Percentiles rank a stretch among this genome's conserved stretches.
Evolutionary conservation across 2,797 vertebrate species (phyloP).

Genomic region (Podargus strigoides): DNA sequence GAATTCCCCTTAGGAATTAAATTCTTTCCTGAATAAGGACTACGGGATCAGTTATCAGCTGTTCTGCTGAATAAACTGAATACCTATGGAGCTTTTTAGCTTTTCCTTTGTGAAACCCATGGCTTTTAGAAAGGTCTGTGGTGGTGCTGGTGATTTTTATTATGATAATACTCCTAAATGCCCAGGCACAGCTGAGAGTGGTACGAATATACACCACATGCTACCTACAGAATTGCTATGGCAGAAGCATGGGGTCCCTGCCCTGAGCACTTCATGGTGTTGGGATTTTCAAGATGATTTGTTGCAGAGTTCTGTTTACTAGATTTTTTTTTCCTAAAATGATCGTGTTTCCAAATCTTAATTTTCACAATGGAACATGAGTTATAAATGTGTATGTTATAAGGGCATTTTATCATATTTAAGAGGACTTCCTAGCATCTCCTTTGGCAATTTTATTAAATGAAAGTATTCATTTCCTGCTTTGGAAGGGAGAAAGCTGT

Average conservation of each 20-base stretch:
- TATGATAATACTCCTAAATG: slow-evolving; percentile 24
- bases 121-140: slow-evolving; percentile 31
- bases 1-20: slow-evolving; percentile 39
- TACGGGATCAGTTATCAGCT: slow-evolving; percentile 23
- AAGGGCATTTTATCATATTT: slow-evolving; percentile 25
- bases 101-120: slow-evolving; percentile 40
- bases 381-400: slow-evolving; percentile 6
- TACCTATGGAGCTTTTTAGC: slow-evolving; percentile 28
- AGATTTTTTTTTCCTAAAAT: slow-evolving; percentile 11
- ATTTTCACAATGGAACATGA: slow-evolving; percentile 12
- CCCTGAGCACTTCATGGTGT: not conserved
- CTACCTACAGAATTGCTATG: not conserved
- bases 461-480: not conserved
- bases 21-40: slow-evolving; percentile 31
- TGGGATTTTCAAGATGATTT: not conserved
- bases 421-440: slow-evolving; percentile 20
- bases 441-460: slow-evolving; percentile 13
- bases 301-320: not conserved
- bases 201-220: slow-evolving; percentile 15
- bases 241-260: slow-evolving; percentile 22
- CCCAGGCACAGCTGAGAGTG: slow-evolving; percentile 4
- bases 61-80: slow-evolving; percentile 51
- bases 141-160: slow-evolving; percentile 47
- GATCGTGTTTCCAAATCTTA: slow-evolving; percentile 6
- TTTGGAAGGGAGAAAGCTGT: not conserved